Conservation (phyloP, 2,888 invertebrate genomes). For the Hesperia comma region DNA sequence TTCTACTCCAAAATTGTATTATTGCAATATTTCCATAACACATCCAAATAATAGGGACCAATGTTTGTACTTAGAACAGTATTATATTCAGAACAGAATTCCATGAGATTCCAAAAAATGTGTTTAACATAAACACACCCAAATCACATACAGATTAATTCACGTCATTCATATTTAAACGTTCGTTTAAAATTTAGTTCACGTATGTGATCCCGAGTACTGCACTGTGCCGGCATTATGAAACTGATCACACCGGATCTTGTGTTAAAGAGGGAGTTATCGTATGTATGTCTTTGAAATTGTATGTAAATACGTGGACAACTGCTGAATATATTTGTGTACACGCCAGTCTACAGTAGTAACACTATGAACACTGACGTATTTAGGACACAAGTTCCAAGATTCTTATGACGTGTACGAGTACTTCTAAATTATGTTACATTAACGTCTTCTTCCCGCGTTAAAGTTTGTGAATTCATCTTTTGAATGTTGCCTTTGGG, state of each 20-base stretch:
- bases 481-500: conserved; percentile 30
- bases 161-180: conserved; percentile 39
- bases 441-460: conserved; percentile 3
- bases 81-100: conserved; percentile 8
- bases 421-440: neutral
- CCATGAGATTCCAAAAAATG: neutral
- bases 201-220: conserved; percentile 40
- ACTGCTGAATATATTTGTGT: conserved; percentile 81
- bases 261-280: conserved; percentile 67
- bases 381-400: conserved; percentile 13
- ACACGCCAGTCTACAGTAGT: conserved; percentile 46
- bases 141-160: conserved; percentile 28
- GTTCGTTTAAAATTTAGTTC: conserved; percentile 26
- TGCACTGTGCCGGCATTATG: conserved; percentile 41
- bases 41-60: too few relatives aligned
- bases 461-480: conserved; percentile 32
- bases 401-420: neutral
- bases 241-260: conserved; percentile 68
- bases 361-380: neutral
- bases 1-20: too few relatives aligned
- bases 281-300: conserved; percentile 71
- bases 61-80: too few relatives aligned
- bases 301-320: conserved; percentile 82
- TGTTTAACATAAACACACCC: conserved; percentile 20
- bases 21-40: too few relatives aligned